Percentiles rank a stretch among this genome's conserved stretches.
These are phyloP conservation scores for Aplodontia rufa DNA, from an alignment of 2,113 vertebrate genomes.

Conservation along the genomic window DNA sequence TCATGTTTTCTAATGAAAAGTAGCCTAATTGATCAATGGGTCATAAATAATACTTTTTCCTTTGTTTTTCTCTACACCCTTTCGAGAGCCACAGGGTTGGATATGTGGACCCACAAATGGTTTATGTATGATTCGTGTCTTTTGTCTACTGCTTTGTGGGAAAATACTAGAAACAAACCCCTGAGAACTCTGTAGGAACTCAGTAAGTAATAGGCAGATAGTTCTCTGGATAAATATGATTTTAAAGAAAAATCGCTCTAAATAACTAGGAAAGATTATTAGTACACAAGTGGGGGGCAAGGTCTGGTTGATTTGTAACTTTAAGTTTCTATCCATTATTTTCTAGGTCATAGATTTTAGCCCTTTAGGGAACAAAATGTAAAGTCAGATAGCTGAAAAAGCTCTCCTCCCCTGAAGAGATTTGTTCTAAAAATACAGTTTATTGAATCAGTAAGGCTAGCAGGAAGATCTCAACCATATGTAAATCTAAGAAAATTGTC, in stretches of 20 bases:
- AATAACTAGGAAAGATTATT: constrained; percentile 33
- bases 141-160: constrained; percentile 53
- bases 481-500: not conserved
- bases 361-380: not conserved
- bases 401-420: not conserved
- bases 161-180: constrained; percentile 44
- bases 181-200: constrained; percentile 54
- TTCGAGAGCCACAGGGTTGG: not conserved
- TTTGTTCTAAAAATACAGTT: constrained; percentile 9
- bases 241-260: constrained; percentile 58
- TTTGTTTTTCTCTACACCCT: constrained; percentile 40
- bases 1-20: constrained; percentile 63
- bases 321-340: constrained; percentile 26
- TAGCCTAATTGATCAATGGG: constrained; percentile 66
- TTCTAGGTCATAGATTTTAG: not conserved
- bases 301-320: not conserved
- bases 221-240: constrained; percentile 42
- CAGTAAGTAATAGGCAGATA: constrained; percentile 47
- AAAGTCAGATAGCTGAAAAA: constrained; percentile 12
- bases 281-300: not conserved
- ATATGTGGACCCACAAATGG: not conserved
- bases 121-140: constrained; percentile 37
- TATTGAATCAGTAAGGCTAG: not conserved
- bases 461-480: not conserved
- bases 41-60: constrained; percentile 53